phyloP scores from a whole-genome alignment of 2,888 invertebrate species.

The Ormyrus thymus region DNA sequence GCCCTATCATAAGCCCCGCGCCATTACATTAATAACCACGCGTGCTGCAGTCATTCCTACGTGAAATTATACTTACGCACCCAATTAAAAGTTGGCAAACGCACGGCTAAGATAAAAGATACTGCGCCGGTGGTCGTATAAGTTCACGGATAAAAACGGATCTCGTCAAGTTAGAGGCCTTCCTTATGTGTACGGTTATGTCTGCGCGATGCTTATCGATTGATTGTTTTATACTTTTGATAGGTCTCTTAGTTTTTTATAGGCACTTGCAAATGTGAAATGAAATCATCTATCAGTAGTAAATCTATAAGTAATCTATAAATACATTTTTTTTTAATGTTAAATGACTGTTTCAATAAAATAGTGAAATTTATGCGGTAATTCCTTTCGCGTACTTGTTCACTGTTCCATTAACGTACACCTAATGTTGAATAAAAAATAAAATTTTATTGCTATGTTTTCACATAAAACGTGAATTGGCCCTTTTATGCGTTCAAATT shows the following conservation, averaged over 20 bases:
- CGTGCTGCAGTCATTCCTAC: not conserved
- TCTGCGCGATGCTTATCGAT: not conserved
- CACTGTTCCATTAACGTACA: no score
- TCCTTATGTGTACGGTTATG: not conserved
- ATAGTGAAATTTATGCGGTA: no score
- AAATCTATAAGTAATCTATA: no score
- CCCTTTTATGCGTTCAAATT: no score
- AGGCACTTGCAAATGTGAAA: not conserved
- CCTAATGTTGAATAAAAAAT: no score
- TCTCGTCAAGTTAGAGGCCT: conserved; percentile 1
- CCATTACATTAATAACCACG: conserved; percentile 28
- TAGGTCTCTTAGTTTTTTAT: not conserved
- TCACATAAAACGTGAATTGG: no score
- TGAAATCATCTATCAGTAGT: no score
- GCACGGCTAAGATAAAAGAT: not conserved
- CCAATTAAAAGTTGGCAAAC: conserved; percentile 43
- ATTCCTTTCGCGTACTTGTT: no score
- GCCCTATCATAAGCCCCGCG: conserved; percentile 29
- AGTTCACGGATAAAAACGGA: not conserved
- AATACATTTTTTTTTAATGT: no score
- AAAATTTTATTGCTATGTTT: no score
- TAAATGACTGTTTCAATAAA: no score
- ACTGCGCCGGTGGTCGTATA: not conserved
- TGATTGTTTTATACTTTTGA: not conserved
- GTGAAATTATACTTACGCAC: conserved; percentile 33